These are phyloP conservation scores for Aphodius granarius DNA, from an alignment of 2,888 invertebrate genomes.

Conservation along the genomic window DNA sequence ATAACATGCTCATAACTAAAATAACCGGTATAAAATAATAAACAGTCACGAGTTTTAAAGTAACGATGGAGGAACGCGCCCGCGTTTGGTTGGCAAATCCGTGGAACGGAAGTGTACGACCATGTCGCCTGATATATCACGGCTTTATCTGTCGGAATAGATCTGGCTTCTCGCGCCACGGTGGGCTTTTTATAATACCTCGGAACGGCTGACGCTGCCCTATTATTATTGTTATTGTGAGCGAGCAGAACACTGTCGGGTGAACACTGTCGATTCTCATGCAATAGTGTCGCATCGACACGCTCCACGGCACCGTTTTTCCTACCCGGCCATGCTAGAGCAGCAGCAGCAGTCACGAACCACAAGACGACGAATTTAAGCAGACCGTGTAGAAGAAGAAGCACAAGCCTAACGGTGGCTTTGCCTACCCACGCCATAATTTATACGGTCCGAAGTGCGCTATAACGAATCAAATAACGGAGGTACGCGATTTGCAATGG, in stretches of 20 bases:
- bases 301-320: slow-evolving; percentile 34
- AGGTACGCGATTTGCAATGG: background rate
- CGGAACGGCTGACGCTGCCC: background rate
- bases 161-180: slow-evolving; percentile 37
- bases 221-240: slow-evolving; percentile 14
- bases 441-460: background rate
- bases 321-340: background rate
- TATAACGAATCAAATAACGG: background rate
- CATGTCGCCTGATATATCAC: slow-evolving; percentile 40
- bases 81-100: slow-evolving; percentile 30
- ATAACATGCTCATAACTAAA: too few relatives aligned
- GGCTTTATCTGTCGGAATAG: slow-evolving; percentile 33
- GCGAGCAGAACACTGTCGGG: slow-evolving; percentile 19
- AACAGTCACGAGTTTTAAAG: background rate
- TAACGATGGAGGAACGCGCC: slow-evolving; percentile 18
- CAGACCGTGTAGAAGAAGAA: too few relatives aligned
- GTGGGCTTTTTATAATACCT: slow-evolving; percentile 16
- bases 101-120: slow-evolving; percentile 39
- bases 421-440: background rate
- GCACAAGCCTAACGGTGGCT: background rate
- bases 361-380: background rate
- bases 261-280: slow-evolving; percentile 40
- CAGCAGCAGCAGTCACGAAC: background rate
- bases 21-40: too few relatives aligned
- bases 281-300: slow-evolving; percentile 41